phyloP scores from a whole-genome alignment of 2,797 vertebrate genomes.

The Galaxias olidus region DNA sequence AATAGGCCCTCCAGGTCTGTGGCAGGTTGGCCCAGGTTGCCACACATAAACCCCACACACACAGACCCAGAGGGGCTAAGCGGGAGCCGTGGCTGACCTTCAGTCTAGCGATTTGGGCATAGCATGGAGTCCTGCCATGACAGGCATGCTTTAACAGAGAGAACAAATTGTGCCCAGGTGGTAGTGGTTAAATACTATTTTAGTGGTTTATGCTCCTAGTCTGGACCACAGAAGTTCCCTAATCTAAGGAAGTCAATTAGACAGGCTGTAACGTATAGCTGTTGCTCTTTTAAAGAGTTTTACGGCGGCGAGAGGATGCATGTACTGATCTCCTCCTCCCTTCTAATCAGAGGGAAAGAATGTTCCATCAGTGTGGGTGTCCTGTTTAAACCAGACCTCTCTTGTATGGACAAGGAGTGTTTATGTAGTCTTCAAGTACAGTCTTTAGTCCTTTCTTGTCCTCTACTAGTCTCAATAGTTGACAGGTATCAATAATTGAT shows the following conservation, averaged over 20 bases:
- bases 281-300: slow-evolving; percentile 39
- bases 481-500: neutral
- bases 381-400: too few relatives aligned
- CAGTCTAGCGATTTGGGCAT: slow-evolving; percentile 29
- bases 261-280: slow-evolving; percentile 17
- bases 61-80: slow-evolving; percentile 3
- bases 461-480: too few relatives aligned
- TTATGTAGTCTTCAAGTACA: too few relatives aligned
- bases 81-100: slow-evolving; percentile 41
- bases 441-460: too few relatives aligned
- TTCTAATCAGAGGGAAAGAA: too few relatives aligned
- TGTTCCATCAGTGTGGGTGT: too few relatives aligned
- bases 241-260: slow-evolving; percentile 52
- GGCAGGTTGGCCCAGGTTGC: slow-evolving; percentile 4
- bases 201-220: slow-evolving; percentile 31
- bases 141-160: slow-evolving; percentile 11
- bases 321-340: slow-evolving; percentile 27
- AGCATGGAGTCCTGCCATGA: slow-evolving; percentile 30
- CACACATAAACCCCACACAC: slow-evolving; percentile 1
- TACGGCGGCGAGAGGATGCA: slow-evolving; percentile 11
- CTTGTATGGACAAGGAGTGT: too few relatives aligned
- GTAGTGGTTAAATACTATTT: slow-evolving; percentile 29
- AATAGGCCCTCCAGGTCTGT: neutral
- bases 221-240: slow-evolving; percentile 23
- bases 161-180: slow-evolving; percentile 16